These are phyloP conservation scores for Melanotaenia parkinsoni DNA, from an alignment of 2,797 vertebrate species.

Conservation along the genomic window DNA sequence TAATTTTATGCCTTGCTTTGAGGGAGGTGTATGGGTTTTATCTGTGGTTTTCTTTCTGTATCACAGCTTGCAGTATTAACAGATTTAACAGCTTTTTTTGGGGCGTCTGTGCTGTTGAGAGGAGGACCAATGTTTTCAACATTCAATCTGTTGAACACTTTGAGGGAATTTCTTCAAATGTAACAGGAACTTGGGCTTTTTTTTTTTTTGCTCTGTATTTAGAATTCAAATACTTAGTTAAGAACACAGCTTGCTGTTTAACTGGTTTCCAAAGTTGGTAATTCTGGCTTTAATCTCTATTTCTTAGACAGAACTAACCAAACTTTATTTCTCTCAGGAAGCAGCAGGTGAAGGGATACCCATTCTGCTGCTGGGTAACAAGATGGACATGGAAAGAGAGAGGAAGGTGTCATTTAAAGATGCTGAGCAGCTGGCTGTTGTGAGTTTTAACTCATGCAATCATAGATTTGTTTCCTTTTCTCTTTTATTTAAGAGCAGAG, in stretches of 20 bases:
- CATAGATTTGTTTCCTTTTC: neutral
- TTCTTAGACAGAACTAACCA: neutral
- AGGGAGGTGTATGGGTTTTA: neutral
- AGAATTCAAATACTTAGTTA: neutral
- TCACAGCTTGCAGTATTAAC: neutral
- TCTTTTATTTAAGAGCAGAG: neutral
- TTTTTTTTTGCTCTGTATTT: neutral
- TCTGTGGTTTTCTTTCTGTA: neutral
- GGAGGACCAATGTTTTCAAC: neutral
- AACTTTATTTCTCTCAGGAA: conserved; percentile 77
- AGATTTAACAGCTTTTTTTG: neutral
- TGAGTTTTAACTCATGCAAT: conserved; percentile 56
- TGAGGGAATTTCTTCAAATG: neutral
- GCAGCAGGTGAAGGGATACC: conserved; percentile 86
- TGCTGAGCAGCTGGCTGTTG: conserved; percentile 88
- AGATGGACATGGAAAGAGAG: conserved; percentile 88
- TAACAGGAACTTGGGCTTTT: neutral
- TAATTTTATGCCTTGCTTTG: neutral
- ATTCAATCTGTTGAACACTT: neutral
- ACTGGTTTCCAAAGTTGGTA: neutral
- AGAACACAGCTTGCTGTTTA: neutral
- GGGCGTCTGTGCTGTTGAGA: neutral
- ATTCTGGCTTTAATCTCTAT: too few relatives aligned
- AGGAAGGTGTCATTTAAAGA: conserved; percentile 86
- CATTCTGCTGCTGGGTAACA: conserved; percentile 91